These are phyloP conservation scores for Gryon sp. DNA, from an alignment of 1,140 invertebrate species.

Conservation along the genomic window DNA sequence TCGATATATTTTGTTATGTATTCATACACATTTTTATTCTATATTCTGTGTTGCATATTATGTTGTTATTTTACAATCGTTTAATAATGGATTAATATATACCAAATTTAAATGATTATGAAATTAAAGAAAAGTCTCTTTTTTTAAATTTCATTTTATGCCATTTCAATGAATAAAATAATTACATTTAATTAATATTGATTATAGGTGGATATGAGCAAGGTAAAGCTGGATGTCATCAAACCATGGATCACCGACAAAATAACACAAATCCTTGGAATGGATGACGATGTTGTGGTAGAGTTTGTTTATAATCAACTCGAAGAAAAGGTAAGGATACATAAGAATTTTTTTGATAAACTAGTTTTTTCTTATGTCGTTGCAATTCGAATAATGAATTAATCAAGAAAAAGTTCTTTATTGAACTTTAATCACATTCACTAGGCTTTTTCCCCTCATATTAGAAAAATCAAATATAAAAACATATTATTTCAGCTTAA, in stretches of 20 bases:
- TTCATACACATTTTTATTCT: too few species aligned
- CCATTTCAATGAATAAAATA: background rate
- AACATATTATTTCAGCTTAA: constrained; percentile 77
- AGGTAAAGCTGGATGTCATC: constrained; percentile 98
- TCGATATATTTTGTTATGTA: too few species aligned
- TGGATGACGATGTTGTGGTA: constrained; percentile 99
- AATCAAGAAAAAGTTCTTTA: constrained; percentile 24
- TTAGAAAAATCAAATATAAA: constrained; percentile 76
- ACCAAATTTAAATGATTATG: background rate
- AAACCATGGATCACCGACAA: constrained; percentile 99
- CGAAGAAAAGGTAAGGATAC: constrained; percentile 90
- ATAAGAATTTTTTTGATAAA: constrained; percentile 13
- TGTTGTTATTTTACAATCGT: too few species aligned
- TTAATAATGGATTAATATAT: too few species aligned
- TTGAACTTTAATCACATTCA: constrained; percentile 71
- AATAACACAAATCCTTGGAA: constrained; percentile 95
- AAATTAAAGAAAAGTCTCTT: too few species aligned
- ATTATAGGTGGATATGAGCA: constrained; percentile 96
- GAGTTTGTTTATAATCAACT: constrained; percentile 99
- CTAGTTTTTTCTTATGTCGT: constrained; percentile 29
- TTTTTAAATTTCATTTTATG: too few species aligned
- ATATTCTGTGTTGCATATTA: too few species aligned
- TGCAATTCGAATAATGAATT: constrained; percentile 40
- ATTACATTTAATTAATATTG: constrained; percentile 2
- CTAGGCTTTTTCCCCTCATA: constrained; percentile 80